Conservation (phyloP, 1,140 invertebrate species). For the Zaprionus ghesquierei region DNA sequence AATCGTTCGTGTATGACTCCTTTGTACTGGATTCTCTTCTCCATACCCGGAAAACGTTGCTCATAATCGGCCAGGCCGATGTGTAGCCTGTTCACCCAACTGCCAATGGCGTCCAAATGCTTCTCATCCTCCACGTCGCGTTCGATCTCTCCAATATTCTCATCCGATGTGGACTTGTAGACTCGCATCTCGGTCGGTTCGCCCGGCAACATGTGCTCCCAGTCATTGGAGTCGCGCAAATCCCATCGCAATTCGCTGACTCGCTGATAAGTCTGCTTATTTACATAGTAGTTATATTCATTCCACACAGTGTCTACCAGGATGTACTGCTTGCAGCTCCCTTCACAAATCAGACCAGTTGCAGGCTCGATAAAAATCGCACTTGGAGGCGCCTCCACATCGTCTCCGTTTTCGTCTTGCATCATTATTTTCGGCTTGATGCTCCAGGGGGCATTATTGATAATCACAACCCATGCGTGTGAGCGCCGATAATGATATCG, state of each 20-base stretch:
- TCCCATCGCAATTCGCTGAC: constrained; percentile 84
- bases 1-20: constrained; percentile 90
- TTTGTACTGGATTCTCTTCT: constrained; percentile 89
- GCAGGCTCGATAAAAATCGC: constrained; percentile 92
- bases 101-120: constrained; percentile 90
- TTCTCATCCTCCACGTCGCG: constrained; percentile 85
- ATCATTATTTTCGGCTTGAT: constrained; percentile 64
- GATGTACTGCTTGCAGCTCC: constrained; percentile 87
- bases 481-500: constrained; percentile 88
- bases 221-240: constrained; percentile 84
- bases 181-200: constrained; percentile 84
- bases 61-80: constrained; percentile 88
- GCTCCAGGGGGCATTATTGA: constrained; percentile 83
- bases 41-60: constrained; percentile 88
- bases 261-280: constrained; percentile 85
- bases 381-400: constrained; percentile 49
- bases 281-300: constrained; percentile 92
- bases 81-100: constrained; percentile 89
- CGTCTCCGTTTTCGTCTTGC: constrained; percentile 65
- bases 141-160: constrained; percentile 66
- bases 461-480: constrained; percentile 92
- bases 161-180: constrained; percentile 76
- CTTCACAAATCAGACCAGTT: constrained; percentile 86
- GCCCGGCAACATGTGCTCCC: constrained; percentile 88
- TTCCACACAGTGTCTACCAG: constrained; percentile 94